These are phyloP conservation scores for Dioctria rufipes DNA, from an alignment of 2,888 invertebrate genomes.

Conservation along the genomic window DNA sequence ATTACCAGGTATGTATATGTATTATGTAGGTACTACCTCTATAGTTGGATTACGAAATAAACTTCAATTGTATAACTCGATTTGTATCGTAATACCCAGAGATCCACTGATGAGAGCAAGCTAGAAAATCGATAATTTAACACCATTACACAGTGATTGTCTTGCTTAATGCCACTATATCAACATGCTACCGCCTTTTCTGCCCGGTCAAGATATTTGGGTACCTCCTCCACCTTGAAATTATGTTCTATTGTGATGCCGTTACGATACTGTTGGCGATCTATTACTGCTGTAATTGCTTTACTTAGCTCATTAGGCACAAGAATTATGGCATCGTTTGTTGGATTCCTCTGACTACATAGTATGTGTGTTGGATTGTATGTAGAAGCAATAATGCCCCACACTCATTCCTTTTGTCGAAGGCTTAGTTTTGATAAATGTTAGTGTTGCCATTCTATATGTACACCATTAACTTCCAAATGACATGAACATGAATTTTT, in stretches of 20 bases:
- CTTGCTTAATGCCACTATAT: neutral
- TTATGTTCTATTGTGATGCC: constrained; percentile 9
- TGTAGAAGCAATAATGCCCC: constrained; percentile 10
- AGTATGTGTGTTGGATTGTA: too few species aligned
- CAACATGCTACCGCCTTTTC: neutral
- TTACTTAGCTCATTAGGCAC: constrained; percentile 46
- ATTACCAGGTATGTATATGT: neutral
- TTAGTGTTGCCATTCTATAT: neutral
- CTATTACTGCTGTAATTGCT: constrained; percentile 29
- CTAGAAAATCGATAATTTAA: constrained; percentile 21
- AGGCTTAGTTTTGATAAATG: constrained; percentile 28
- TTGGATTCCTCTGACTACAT: constrained; percentile 5
- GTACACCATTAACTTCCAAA: neutral
- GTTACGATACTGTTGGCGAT: constrained; percentile 2
- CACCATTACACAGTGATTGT: neutral
- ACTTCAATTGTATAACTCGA: constrained; percentile 18
- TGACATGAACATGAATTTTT: constrained; percentile 10
- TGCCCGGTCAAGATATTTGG: neutral
- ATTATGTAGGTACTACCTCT: neutral
- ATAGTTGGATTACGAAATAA: neutral
- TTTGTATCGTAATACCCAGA: constrained; percentile 10
- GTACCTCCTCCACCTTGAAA: neutral
- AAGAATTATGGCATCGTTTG: constrained; percentile 26
- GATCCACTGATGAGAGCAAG: constrained; percentile 7
- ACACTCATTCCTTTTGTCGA: constrained; percentile 27